Conservation (phyloP, 2,113 vertebrate genomes). For the Rhinichthys klamathensis region DNA sequence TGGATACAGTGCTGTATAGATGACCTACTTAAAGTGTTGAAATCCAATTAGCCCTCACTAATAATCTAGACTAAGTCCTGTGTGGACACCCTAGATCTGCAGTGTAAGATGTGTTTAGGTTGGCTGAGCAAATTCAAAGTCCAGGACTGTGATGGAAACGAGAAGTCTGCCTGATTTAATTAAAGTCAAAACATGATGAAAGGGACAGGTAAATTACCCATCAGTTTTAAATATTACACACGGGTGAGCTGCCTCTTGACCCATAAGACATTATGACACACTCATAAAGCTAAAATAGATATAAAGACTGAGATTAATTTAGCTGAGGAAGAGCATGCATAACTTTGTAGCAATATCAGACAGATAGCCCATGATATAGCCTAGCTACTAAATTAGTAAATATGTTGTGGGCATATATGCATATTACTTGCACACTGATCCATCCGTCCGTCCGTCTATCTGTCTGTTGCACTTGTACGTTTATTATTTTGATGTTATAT, state of each 20-base stretch:
- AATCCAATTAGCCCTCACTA: constrained; percentile 58
- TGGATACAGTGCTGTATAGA: constrained; percentile 25
- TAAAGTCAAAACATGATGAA: constrained; percentile 31
- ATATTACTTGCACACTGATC: not conserved
- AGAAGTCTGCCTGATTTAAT: constrained; percentile 26
- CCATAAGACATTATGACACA: constrained; percentile 25
- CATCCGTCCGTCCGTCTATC: no score
- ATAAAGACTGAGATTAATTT: not conserved
- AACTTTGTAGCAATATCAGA: not conserved
- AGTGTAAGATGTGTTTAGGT: constrained; percentile 31
- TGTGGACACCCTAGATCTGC: constrained; percentile 33
- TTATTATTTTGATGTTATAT: not conserved
- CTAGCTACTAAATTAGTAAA: not conserved
- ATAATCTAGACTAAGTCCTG: constrained; percentile 36
- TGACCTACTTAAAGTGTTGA: constrained; percentile 55
- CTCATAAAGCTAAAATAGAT: constrained; percentile 7
- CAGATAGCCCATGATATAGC: not conserved
- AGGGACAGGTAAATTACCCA: constrained; percentile 27
- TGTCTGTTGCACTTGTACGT: not conserved
- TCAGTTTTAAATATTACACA: constrained; percentile 30
- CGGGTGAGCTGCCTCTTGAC: constrained; percentile 24
- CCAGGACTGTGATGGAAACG: constrained; percentile 1
- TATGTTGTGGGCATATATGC: not conserved
- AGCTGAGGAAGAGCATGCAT: not conserved
- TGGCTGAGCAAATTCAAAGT: constrained; percentile 12